These are phyloP conservation scores for Salvelinus alpinus DNA, from an alignment of 2,113 vertebrate genomes.

Conservation along the genomic window DNA sequence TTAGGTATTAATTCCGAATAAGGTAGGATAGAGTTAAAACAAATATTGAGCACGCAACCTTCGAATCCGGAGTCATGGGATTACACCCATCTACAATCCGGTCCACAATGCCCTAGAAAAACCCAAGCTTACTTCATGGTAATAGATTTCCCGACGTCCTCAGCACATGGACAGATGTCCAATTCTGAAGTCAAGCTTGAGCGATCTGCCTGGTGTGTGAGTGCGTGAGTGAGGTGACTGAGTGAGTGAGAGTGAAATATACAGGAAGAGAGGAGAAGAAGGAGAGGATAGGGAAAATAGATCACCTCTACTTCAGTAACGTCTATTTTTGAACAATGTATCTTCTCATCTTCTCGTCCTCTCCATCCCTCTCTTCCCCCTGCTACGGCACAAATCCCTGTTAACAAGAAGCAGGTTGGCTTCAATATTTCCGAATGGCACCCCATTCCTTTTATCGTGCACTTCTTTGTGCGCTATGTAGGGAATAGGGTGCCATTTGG, in stretches of 20 bases:
- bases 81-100: no score
- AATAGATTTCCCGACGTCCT: no score
- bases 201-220: no score
- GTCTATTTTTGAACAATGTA: not conserved
- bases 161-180: no score
- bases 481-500: not conserved
- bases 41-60: no score
- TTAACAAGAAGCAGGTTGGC: constrained; percentile 4
- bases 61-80: no score
- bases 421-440: constrained; percentile 7
- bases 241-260: not conserved
- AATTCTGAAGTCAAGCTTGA: no score
- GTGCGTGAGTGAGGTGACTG: no score
- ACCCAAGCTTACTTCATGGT: no score
- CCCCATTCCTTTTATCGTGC: not conserved
- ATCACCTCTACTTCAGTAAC: not conserved
- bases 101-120: no score
- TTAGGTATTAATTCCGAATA: no score
- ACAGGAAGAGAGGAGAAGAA: not conserved
- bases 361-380: not conserved
- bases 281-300: not conserved
- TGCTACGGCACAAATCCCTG: constrained; percentile 9
- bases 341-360: not conserved
- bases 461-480: not conserved
- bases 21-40: no score